phyloP scores from a whole-genome alignment of 1,140 invertebrate species.

The Drosophila burlai region DNA sequence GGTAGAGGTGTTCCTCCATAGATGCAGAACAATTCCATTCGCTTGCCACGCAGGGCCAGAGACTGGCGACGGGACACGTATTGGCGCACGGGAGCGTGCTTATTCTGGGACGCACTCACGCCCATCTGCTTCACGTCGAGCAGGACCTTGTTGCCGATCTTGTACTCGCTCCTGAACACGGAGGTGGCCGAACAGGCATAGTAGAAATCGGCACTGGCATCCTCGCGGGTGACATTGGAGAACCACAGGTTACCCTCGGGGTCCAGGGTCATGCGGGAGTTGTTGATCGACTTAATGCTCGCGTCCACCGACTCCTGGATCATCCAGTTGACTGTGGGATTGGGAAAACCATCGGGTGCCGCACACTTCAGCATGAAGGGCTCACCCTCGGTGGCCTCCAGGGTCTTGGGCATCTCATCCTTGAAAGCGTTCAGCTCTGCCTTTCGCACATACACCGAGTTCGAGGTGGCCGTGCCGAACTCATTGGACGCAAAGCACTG shows the following conservation, averaged over 20 bases:
- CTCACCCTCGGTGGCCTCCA: constrained; percentile 93
- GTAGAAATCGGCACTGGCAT: constrained; percentile 92
- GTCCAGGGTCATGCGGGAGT: constrained; percentile 96
- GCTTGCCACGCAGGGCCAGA: constrained; percentile 92
- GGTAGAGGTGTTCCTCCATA: constrained; percentile 95
- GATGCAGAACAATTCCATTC: constrained; percentile 94
- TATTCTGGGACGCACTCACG: constrained; percentile 91
- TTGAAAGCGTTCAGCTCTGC: constrained; percentile 97
- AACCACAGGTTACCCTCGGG: constrained; percentile 97
- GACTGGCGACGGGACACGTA: constrained; percentile 95
- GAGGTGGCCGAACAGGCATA: constrained; percentile 97
- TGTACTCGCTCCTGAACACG: constrained; percentile 94
- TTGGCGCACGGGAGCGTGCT: constrained; percentile 91
- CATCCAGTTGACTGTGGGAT: constrained; percentile 97
- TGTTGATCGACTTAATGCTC: constrained; percentile 94
- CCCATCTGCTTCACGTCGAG: constrained; percentile 92
- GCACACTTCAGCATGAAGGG: constrained; percentile 94
- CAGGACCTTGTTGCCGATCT: constrained; percentile 93
- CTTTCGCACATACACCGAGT: constrained; percentile 97
- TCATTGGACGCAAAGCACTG: constrained; percentile 98
- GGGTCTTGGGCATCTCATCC: constrained; percentile 88
- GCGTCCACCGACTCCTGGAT: constrained; percentile 91
- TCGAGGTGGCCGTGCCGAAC: constrained; percentile 97
- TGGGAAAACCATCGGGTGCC: constrained; percentile 97
- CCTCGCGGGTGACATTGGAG: constrained; percentile 95